Evolutionary conservation across 2,797 vertebrate species (phyloP).

Genomic region (Lerista edwardsae): DNA sequence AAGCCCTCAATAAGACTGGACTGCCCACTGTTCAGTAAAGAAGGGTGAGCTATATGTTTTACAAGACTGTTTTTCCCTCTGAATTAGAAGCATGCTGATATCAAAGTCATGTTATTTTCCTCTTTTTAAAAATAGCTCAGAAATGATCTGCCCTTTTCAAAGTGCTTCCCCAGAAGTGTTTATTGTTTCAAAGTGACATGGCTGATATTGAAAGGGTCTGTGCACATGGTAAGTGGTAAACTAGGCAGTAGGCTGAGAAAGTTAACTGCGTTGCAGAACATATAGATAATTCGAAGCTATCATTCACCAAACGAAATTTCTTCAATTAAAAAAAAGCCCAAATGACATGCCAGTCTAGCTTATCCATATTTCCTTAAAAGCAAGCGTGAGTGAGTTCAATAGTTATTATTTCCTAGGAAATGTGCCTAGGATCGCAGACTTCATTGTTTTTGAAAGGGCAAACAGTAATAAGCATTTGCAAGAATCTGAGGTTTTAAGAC

Average conservation of each 20-base stretch:
- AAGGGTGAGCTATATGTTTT: slow-evolving; percentile 30
- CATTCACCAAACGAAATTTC: not conserved
- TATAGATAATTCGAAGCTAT: slow-evolving; percentile 7
- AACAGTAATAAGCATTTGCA: not conserved
- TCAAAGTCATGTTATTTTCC: slow-evolving; percentile 38
- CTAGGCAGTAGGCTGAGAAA: slow-evolving; percentile 34
- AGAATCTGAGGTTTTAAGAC: not conserved
- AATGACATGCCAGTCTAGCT: not conserved
- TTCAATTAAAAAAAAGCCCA: not conserved
- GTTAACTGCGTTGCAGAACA: slow-evolving; percentile 26
- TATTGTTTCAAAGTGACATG: slow-evolving; percentile 46
- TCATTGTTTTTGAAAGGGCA: not conserved
- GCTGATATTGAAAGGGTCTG: slow-evolving; percentile 14
- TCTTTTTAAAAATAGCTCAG: slow-evolving; percentile 31
- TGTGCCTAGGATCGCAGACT: no score
- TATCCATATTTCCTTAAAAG: not conserved
- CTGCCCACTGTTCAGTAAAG: not conserved
- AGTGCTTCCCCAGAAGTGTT: not conserved
- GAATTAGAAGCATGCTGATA: slow-evolving; percentile 31
- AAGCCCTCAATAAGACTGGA: no score
- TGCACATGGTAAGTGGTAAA: slow-evolving; percentile 6
- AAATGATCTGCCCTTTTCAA: slow-evolving; percentile 45
- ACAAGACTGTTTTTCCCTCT: slow-evolving; percentile 34
- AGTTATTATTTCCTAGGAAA: not conserved
- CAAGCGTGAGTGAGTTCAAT: not conserved